Percentiles rank a stretch among this genome's conserved stretches.
Evolutionary conservation across 2,797 vertebrate genomes (phyloP).

Genomic region (Kryptopterus vitreolus): DNA sequence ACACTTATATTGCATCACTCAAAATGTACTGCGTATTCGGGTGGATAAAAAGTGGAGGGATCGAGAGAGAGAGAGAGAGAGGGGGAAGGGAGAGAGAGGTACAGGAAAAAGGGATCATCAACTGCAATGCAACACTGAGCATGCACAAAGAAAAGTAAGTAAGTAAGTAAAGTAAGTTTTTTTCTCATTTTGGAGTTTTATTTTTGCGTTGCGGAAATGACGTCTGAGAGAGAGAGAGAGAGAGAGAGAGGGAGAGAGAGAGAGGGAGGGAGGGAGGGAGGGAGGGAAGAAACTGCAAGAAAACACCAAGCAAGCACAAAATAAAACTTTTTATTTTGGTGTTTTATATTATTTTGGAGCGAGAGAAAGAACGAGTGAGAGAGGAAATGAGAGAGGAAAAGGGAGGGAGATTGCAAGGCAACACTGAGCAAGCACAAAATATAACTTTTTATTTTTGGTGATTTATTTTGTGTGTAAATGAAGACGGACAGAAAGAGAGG

Average conservation of each 20-base stretch:
- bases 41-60: background rate
- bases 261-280: background rate
- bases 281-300: background rate
- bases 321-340: constrained; percentile 10
- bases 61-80: background rate
- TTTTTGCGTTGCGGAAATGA: background rate
- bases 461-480: background rate
- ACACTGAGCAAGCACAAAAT: background rate
- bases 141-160: too few relatives aligned
- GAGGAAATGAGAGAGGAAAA: background rate
- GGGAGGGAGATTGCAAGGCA: background rate
- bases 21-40: constrained; percentile 15
- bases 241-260: background rate
- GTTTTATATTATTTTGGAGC: background rate
- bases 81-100: background rate
- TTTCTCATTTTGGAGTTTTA: too few relatives aligned
- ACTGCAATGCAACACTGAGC: background rate
- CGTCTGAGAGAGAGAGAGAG: background rate
- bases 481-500: background rate
- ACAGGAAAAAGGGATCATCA: background rate
- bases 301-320: background rate
- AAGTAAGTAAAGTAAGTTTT: too few relatives aligned
- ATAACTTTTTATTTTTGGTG: constrained; percentile 6
- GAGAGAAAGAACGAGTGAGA: background rate
- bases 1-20: constrained; percentile 25